Evolutionary conservation across 2,113 vertebrate genomes (phyloP), one percentile per base, ranked within the genome.

Genomic region (Percopsis transmontana): DNA sequence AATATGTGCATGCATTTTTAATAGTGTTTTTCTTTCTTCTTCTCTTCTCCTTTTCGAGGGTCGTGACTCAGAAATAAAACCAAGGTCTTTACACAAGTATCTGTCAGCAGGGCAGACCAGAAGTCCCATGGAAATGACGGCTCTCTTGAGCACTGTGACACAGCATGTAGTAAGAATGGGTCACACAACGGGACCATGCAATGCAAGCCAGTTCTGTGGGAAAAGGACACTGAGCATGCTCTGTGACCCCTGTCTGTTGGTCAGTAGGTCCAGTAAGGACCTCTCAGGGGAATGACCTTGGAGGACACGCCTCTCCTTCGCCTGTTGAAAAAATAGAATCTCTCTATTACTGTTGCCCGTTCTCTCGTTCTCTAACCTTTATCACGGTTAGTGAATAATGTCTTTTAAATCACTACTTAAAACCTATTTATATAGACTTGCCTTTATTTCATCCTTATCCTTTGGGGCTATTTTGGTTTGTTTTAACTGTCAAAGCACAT

Each of bases 201-300:
- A 62, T 69, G 67, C 72, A 85, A 53, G 0, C 68, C 38, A 73
- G 83, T 66, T 72, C 87, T 91, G 91, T 86, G 87, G 90, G 90
- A 94, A 93, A 91, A 71, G 10, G 2, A 15, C 62, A 76, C 40
- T 51, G 83, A 84, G 83, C 83, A 89, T 62, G 68, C 89, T 85
- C 89, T n/a, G 66, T 89, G 89, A 88, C 80, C 58, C 77, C 79
- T 77, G 87, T 1, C 74, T 58, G 40, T 10, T 23, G 64, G 59
- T 59, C 71, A 41, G 27, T 65, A 71, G 51, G 76, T 58, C 66
- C 76, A 81, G 24, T 63, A 15, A 79, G 52, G 67, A 85, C 77
- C 72, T 81, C 83, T 83, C 81, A 15, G 27, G 68, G 82, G 73
- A 82, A 27, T 16, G 44, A 78, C 62, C 68, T 72, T 20, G 66